phyloP scores from a whole-genome alignment of 2,888 invertebrate genomes.

The Steinernema scapterisci region DNA sequence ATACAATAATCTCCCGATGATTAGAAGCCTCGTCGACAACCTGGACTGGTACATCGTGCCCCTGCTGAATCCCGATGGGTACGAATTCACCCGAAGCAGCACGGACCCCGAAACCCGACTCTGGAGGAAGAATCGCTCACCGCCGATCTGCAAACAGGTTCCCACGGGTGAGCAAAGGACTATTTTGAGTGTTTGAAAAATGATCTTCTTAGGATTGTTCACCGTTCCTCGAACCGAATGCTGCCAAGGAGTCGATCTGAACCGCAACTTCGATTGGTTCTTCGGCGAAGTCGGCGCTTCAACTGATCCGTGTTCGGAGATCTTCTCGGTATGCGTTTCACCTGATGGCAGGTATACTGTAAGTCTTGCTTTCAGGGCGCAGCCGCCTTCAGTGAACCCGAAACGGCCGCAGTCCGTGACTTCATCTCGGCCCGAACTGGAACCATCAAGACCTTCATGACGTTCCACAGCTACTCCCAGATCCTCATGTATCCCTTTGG shows the following conservation, averaged over 20 bases:
- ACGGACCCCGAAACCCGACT: conserved; percentile 41
- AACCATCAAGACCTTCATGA: conserved; percentile 63
- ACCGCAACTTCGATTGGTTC: conserved; percentile 67
- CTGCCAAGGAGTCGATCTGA: conserved; percentile 67
- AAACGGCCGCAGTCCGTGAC: conserved; percentile 65
- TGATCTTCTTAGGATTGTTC: conserved; percentile 54
- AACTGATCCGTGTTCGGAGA: conserved; percentile 66
- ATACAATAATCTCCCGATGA: conserved; percentile 58
- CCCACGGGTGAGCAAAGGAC: not conserved
- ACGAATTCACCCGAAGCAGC: conserved; percentile 35
- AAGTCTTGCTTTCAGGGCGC: conserved; percentile 53
- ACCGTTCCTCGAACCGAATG: conserved; percentile 60
- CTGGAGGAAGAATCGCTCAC: conserved; percentile 63
- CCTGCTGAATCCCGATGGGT: conserved; percentile 63
- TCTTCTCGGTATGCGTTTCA: conserved; percentile 54
- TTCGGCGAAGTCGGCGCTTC: conserved; percentile 66
- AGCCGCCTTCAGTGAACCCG: conserved; percentile 67
- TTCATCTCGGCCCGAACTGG: conserved; percentile 58
- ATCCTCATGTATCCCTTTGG: conserved; percentile 67
- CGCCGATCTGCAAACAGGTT: conserved; percentile 45
- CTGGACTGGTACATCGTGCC: conserved; percentile 67
- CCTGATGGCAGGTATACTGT: too few species aligned
- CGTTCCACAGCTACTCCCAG: conserved; percentile 58
- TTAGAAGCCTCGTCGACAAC: conserved; percentile 61
- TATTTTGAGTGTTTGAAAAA: not conserved